Evolutionary conservation across 1,140 invertebrate genomes (phyloP).

Genomic region (Alviniconcha marisindica): DNA sequence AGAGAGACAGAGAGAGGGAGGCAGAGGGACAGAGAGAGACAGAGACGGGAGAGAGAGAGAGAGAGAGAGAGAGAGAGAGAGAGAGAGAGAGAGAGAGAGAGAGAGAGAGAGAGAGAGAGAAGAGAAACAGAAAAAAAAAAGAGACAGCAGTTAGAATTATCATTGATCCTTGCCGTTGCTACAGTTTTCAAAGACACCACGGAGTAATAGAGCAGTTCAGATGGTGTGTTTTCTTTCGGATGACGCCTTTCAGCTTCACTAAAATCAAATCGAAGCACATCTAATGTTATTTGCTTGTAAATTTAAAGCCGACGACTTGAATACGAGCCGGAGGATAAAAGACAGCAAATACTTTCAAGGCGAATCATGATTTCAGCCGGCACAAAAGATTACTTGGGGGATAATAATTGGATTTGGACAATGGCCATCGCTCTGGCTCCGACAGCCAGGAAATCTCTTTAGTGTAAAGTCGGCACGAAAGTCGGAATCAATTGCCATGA

Average conservation of each 20-base stretch:
- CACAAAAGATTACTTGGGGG: slow-evolving; percentile 9
- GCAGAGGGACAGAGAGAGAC: background rate
- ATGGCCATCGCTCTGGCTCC: background rate
- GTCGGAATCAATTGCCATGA: background rate
- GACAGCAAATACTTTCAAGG: slow-evolving; percentile 28
- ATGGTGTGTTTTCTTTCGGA: background rate
- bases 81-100: background rate
- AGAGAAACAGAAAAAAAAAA: no score
- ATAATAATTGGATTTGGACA: slow-evolving; percentile 28
- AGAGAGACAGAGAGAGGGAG: background rate
- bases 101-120: background rate
- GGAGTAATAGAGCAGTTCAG: background rate
- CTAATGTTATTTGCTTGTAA: slow-evolving; percentile 33
- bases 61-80: background rate
- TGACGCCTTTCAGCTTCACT: background rate
- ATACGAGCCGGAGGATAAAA: slow-evolving; percentile 19
- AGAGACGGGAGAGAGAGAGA: background rate
- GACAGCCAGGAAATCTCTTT: slow-evolving; percentile 28
- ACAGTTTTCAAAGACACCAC: background rate
- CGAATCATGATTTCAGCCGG: background rate
- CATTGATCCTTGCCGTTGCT: no score
- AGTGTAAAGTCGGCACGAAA: slow-evolving; percentile 4
- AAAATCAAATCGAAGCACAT: background rate
- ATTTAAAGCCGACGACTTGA: background rate
- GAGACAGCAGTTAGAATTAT: no score